Percentiles rank a stretch among this genome's conserved stretches.
phyloP scores from a whole-genome alignment of 2,797 vertebrate species.

The Bovichtus variegatus region DNA sequence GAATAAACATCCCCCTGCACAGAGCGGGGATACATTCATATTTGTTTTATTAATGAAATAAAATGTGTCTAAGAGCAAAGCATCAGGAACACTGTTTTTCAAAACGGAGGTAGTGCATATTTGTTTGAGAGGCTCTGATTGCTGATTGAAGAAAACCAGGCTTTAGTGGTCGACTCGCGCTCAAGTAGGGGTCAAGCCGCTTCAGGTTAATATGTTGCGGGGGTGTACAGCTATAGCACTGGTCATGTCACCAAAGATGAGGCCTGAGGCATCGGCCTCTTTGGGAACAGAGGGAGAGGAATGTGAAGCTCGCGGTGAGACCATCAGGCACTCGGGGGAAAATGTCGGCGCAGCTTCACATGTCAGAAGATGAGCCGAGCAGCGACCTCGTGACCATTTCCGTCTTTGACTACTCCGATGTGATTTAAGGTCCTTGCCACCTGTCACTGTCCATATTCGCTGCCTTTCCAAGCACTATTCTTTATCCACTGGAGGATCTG shows the following conservation, averaged over 20 bases:
- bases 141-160: neutral
- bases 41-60: constrained; percentile 57
- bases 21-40: constrained; percentile 15
- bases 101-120: neutral
- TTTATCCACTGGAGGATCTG: constrained; percentile 41
- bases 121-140: constrained; percentile 23
- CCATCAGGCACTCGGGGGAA: constrained; percentile 19
- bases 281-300: constrained; percentile 40
- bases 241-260: constrained; percentile 55
- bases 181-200: constrained; percentile 26
- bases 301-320: constrained; percentile 42
- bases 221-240: constrained; percentile 40
- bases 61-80: constrained; percentile 33
- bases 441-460: constrained; percentile 18
- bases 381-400: constrained; percentile 6
- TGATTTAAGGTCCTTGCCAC: constrained; percentile 28
- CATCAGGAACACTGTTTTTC: neutral
- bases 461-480: neutral
- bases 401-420: neutral
- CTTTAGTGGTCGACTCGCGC: neutral
- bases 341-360: constrained; percentile 15
- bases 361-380: constrained; percentile 26
- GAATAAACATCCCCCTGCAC: constrained; percentile 61
- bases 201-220: constrained; percentile 49
- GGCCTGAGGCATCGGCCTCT: constrained; percentile 27